Evolutionary conservation across 2,113 vertebrate genomes (phyloP).

Genomic region (Montifringilla adamsi): DNA sequence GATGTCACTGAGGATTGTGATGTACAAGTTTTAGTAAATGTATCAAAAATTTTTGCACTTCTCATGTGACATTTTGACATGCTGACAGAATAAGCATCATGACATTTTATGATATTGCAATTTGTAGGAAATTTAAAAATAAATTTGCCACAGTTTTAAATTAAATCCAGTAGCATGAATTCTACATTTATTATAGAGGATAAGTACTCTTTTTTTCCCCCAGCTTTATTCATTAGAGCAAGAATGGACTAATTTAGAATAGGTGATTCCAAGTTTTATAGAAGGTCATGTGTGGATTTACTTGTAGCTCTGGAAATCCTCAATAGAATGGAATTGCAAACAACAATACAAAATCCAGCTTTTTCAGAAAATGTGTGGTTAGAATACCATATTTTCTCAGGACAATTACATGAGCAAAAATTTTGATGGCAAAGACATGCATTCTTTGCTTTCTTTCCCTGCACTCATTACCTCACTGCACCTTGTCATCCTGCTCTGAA

Average conservation of each 20-base stretch:
- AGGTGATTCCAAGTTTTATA: not conserved
- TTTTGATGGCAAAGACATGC: not conserved
- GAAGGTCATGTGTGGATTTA: not conserved
- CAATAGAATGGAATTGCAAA: not conserved
- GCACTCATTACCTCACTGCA: not conserved
- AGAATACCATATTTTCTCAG: not conserved
- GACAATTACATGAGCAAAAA: not conserved
- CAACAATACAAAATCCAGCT: not conserved
- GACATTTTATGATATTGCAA: not conserved
- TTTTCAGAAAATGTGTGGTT: not conserved
- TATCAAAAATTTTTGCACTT: not conserved
- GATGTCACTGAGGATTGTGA: not conserved
- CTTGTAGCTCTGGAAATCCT: not conserved
- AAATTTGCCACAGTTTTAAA: not conserved
- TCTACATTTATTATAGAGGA: not conserved
- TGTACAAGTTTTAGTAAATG: not conserved
- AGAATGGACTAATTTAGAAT: not conserved
- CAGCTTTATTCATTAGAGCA: not conserved
- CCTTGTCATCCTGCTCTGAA: not conserved
- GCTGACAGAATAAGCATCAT: not conserved
- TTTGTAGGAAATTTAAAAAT: not conserved
- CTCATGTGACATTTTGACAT: not conserved
- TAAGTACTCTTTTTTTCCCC: accelerated
- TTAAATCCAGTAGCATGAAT: not conserved
- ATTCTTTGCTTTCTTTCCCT: not conserved